Percentiles rank a stretch among this genome's conserved stretches.
Evolutionary conservation across 1,140 invertebrate genomes (phyloP).

Genomic region (Drosophila kepulauana): DNA sequence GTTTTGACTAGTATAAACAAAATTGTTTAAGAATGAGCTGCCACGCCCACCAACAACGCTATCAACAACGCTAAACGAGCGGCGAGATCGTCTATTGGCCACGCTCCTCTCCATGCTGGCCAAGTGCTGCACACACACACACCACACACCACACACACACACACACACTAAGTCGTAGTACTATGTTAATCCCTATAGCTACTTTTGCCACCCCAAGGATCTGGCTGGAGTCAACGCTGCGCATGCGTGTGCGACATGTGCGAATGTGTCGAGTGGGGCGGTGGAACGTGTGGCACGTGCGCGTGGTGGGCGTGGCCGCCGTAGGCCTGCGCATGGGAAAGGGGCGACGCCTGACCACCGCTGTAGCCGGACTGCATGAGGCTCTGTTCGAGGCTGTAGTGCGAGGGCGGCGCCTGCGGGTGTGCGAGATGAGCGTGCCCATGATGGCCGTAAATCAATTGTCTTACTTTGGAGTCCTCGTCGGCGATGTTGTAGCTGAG

Average conservation of each 20-base stretch:
- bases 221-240: conserved; percentile 69
- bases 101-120: conserved; percentile 46
- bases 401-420: conserved; percentile 80
- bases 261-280: conserved; percentile 82
- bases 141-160: conserved; percentile 7
- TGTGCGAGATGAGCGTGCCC: conserved; percentile 87
- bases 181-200: background rate
- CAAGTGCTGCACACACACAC: conserved; percentile 58
- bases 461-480: conserved; percentile 98
- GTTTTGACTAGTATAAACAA: conserved; percentile 79
- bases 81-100: conserved; percentile 70
- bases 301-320: conserved; percentile 79
- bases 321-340: conserved; percentile 83
- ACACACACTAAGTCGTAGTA: conserved; percentile 16
- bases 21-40: conserved; percentile 42
- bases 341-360: conserved; percentile 85
- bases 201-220: background rate
- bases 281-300: conserved; percentile 80
- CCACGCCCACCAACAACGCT: conserved; percentile 46
- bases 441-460: conserved; percentile 94
- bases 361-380: conserved; percentile 85
- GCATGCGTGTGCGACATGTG: conserved; percentile 84
- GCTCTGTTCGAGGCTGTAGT: conserved; percentile 84
- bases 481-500: conserved; percentile 98
- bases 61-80: conserved; percentile 72